Evolutionary conservation across 2,797 vertebrate genomes (phyloP).

Genomic region (Esox masquinongy): DNA sequence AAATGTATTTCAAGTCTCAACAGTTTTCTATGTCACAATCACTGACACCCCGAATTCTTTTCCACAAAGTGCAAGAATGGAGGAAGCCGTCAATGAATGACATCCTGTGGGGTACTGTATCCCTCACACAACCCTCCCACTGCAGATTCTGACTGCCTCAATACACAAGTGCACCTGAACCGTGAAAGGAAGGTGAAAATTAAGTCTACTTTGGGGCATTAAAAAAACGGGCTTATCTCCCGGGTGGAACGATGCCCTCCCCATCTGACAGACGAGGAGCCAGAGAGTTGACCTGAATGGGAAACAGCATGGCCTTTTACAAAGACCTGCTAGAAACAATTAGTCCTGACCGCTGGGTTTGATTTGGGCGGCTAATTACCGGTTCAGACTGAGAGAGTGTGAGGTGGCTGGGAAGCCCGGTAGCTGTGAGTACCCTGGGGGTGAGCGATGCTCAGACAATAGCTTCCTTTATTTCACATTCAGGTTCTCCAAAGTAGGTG

Average conservation of each 20-base stretch:
- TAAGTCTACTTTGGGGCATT: slow-evolving; percentile 64
- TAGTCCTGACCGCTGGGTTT: slow-evolving; percentile 64
- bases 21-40: slow-evolving; percentile 25
- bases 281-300: slow-evolving; percentile 62
- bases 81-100: slow-evolving; percentile 54
- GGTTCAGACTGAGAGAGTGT: slow-evolving; percentile 56
- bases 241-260: slow-evolving; percentile 64
- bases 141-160: slow-evolving; percentile 56
- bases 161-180: slow-evolving; percentile 72
- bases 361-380: slow-evolving; percentile 68
- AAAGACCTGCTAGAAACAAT: slow-evolving; percentile 74
- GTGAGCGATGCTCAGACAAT: slow-evolving; percentile 61
- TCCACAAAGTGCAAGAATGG: slow-evolving; percentile 46
- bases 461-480: slow-evolving; percentile 72
- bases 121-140: slow-evolving; percentile 49
- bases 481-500: slow-evolving; percentile 72
- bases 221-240: slow-evolving; percentile 70
- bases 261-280: slow-evolving; percentile 66
- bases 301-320: slow-evolving; percentile 65
- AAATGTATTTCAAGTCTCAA: slow-evolving; percentile 29
- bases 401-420: slow-evolving; percentile 54
- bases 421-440: slow-evolving; percentile 51
- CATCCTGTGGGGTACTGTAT: slow-evolving; percentile 67
- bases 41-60: slow-evolving; percentile 39
- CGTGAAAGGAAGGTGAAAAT: slow-evolving; percentile 70